phyloP scores from a whole-genome alignment of 2,113 vertebrate species.

The Arvicanthis niloticus region DNA sequence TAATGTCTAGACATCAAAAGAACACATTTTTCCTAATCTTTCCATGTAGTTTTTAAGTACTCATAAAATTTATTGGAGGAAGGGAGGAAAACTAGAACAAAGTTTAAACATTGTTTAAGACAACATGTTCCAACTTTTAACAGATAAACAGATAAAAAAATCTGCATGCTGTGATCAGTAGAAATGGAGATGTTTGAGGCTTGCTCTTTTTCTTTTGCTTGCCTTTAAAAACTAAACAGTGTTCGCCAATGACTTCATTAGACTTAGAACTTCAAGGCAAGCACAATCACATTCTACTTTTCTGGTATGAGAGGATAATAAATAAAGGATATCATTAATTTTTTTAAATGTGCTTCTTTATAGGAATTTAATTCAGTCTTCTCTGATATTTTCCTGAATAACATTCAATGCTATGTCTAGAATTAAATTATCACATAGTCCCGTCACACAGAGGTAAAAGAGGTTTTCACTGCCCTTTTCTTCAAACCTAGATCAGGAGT shows the following conservation, averaged over 20 bases:
- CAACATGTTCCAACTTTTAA: constrained; percentile 54
- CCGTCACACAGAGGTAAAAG: neutral
- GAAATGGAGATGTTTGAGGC: constrained; percentile 53
- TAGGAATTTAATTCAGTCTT: constrained; percentile 46
- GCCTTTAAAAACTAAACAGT: constrained; percentile 66
- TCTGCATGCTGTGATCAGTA: constrained; percentile 55
- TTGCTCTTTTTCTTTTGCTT: constrained; percentile 60
- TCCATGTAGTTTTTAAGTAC: constrained; percentile 35
- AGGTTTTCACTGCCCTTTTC: neutral
- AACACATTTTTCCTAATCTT: constrained; percentile 30
- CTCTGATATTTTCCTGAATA: constrained; percentile 39
- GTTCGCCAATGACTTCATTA: constrained; percentile 48
- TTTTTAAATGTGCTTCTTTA: constrained; percentile 51
- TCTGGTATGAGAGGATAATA: neutral
- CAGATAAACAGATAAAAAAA: constrained; percentile 59
- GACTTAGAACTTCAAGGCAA: constrained; percentile 52
- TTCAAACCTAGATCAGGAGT: constrained; percentile 33
- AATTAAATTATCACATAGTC: constrained; percentile 42
- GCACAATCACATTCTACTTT: constrained; percentile 53
- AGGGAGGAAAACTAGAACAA: constrained; percentile 51
- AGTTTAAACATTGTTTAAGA: constrained; percentile 48
- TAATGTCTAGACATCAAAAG: constrained; percentile 57
- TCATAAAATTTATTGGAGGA: constrained; percentile 51
- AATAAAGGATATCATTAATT: constrained; percentile 58
- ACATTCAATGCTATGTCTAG: constrained; percentile 31